These are phyloP conservation scores for Sebastes diaconus DNA, from an alignment of 2,797 vertebrate species.

Conservation along the genomic window DNA sequence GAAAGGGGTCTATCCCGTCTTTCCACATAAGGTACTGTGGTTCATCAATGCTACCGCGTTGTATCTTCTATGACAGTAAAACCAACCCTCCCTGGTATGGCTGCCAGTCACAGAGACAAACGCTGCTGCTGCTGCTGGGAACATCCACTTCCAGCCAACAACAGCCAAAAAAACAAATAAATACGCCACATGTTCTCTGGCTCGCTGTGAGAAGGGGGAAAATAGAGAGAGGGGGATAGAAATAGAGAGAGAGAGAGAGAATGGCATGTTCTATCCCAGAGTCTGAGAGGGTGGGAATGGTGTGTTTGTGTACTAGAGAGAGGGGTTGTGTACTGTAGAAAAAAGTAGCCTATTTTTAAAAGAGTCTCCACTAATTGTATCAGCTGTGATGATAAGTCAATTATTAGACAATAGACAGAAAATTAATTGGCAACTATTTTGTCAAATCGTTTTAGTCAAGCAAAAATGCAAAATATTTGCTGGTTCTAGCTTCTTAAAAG, in stretches of 20 bases:
- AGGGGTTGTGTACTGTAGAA: not conserved
- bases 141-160: constrained; percentile 71
- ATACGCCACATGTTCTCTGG: constrained; percentile 64
- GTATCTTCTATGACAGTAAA: constrained; percentile 28
- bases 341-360: not conserved
- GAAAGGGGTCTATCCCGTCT: not conserved
- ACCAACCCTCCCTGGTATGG: constrained; percentile 11
- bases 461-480: not conserved
- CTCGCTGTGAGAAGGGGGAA: constrained; percentile 32
- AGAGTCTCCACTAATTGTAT: not conserved
- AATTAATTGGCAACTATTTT: not conserved
- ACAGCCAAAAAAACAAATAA: constrained; percentile 64
- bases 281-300: constrained; percentile 35
- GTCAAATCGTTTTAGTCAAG: not conserved
- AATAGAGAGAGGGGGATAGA: constrained; percentile 5
- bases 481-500: not conserved
- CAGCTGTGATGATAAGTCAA: not conserved
- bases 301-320: not conserved
- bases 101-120: constrained; percentile 48
- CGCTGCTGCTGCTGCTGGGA: constrained; percentile 62
- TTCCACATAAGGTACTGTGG: not conserved
- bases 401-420: not conserved
- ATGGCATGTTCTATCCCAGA: constrained; percentile 65
- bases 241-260: constrained; percentile 31
- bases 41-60: constrained; percentile 8